Percentiles rank a stretch among this genome's conserved stretches.
Evolutionary conservation across 2,888 invertebrate genomes (phyloP).

Genomic region (Orthosia gothica): DNA sequence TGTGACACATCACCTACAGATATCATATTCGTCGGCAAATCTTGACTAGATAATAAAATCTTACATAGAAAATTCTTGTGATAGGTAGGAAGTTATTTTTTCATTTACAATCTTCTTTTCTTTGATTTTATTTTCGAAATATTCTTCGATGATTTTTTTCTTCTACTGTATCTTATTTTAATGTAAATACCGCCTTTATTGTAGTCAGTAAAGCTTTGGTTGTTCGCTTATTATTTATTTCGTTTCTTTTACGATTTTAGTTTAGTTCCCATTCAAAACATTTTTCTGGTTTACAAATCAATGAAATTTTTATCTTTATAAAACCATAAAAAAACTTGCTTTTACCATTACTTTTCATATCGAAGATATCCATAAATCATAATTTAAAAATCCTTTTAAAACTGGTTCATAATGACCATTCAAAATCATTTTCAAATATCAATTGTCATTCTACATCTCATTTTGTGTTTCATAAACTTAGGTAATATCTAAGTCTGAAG

Average conservation of each 20-base stretch:
- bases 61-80: neutral
- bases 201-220: slow-evolving; percentile 61
- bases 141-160: slow-evolving; percentile 22
- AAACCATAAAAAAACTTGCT: slow-evolving; percentile 1
- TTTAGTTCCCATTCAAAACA: slow-evolving; percentile 18
- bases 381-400: neutral
- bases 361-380: slow-evolving; percentile 14
- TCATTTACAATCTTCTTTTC: neutral
- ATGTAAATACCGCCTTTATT: slow-evolving; percentile 60
- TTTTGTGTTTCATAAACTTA: slow-evolving; percentile 11
- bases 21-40: slow-evolving; percentile 1
- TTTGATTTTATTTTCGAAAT: neutral
- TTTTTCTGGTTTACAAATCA: neutral
- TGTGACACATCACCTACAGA: slow-evolving; percentile 16
- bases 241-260: slow-evolving; percentile 24
- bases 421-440: neutral
- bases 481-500: slow-evolving; percentile 28
- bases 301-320: neutral
- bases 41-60: neutral
- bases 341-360: slow-evolving; percentile 22
- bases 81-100: neutral
- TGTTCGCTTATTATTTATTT: slow-evolving; percentile 58
- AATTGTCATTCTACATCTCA: slow-evolving; percentile 24
- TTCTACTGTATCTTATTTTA: neutral
- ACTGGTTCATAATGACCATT: neutral